Percentiles rank a stretch among this genome's conserved stretches.
Conservation (phyloP, 2,113 vertebrate species). For the Rallus limicola region DNA sequence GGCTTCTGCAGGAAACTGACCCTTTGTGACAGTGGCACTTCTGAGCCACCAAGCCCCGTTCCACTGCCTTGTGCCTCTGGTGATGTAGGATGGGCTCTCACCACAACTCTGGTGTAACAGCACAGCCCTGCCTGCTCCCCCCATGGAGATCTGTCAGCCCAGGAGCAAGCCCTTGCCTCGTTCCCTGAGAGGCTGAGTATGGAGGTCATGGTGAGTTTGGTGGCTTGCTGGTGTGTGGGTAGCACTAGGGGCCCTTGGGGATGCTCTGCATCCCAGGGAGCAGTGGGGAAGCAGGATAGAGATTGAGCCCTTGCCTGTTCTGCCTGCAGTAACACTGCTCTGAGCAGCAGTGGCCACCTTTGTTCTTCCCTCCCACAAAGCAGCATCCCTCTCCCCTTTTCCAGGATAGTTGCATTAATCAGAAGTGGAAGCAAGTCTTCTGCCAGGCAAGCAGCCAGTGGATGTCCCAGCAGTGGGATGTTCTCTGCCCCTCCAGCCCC, state of each 20-base stretch:
- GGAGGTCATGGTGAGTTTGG: background rate
- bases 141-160: background rate
- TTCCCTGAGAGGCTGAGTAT: no score
- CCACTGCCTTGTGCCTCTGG: accelerated
- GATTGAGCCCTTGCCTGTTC: accelerated
- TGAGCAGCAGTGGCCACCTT: background rate
- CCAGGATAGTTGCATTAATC: accelerated
- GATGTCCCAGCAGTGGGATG: background rate
- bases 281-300: background rate
- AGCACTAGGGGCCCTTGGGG: no score
- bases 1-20: background rate
- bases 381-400: background rate
- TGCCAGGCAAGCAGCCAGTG: background rate
- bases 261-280: background rate
- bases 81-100: background rate
- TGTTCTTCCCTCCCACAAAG: accelerated
- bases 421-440: background rate
- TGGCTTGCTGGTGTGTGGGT: background rate
- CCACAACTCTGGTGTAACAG: background rate
- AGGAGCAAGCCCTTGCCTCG: background rate
- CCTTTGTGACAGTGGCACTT: background rate
- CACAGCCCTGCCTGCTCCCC: background rate
- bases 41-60: background rate
- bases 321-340: background rate
- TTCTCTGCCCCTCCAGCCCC: background rate